Percentiles rank a stretch among this genome's conserved stretches.
These are phyloP conservation scores for Scolopax rusticola DNA, from an alignment of 2,797 vertebrate genomes.

Conservation along the genomic window DNA sequence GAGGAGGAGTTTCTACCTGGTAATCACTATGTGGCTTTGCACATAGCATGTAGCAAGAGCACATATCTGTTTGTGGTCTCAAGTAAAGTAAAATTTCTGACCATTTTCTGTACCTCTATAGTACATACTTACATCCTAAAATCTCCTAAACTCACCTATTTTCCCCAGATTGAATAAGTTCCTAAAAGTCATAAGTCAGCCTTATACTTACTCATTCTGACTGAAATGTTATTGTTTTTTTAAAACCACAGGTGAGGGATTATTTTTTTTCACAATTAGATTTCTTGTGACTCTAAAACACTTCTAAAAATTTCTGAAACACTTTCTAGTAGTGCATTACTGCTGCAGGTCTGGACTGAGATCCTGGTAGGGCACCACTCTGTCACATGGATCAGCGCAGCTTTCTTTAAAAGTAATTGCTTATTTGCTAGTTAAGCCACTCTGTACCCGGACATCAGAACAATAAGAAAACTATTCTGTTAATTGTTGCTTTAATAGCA, in stretches of 20 bases:
- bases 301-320: not conserved
- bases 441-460: not conserved
- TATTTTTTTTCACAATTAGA: not conserved
- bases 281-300: not conserved
- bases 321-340: not conserved
- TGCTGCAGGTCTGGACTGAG: not conserved
- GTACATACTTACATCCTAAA: not conserved
- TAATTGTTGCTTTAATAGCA: not conserved
- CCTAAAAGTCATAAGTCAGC: not conserved
- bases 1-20: not conserved
- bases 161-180: not conserved
- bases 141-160: not conserved
- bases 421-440: not conserved
- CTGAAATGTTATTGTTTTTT: not conserved
- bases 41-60: not conserved
- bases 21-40: not conserved
- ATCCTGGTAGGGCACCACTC: not conserved
- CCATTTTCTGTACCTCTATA: not conserved
- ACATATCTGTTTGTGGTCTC: fast-evolving
- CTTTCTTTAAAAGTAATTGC: not conserved
- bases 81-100: not conserved
- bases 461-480: not conserved
- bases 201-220: not conserved
- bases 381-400: not conserved
- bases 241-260: not conserved